Evolutionary conservation across 2,797 vertebrate species (phyloP).

Genomic region (Catamblyrhynchus diadema): DNA sequence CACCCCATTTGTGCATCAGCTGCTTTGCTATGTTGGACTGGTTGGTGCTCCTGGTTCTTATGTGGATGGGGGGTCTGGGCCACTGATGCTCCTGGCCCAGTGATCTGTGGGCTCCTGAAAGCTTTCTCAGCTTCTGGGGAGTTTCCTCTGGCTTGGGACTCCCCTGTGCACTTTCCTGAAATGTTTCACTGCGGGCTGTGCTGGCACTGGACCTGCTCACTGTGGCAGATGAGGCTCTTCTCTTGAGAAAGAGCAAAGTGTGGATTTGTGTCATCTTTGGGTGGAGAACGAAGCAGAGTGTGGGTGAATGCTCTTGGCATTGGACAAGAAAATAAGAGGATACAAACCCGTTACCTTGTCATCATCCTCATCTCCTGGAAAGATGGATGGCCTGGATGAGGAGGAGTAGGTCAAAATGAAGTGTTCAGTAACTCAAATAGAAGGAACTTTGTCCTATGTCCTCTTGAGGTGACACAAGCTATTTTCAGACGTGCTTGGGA

Average conservation of each 20-base stretch:
- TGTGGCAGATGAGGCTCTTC: background rate
- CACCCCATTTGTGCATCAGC: accelerated
- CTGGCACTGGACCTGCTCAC: background rate
- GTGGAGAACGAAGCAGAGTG: background rate
- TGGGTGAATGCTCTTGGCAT: background rate
- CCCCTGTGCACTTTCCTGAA: too few species aligned
- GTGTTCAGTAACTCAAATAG: background rate
- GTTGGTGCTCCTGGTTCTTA: background rate
- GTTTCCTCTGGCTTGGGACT: background rate
- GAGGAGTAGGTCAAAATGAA: background rate
- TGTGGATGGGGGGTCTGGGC: background rate
- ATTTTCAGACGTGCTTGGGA: accelerated
- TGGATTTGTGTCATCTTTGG: background rate
- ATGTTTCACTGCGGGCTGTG: background rate
- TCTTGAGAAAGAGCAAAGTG: background rate
- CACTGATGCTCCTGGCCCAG: accelerated
- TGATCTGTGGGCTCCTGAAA: background rate
- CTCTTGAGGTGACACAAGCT: background rate
- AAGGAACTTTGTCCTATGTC: background rate
- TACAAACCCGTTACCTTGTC: background rate
- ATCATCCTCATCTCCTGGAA: background rate
- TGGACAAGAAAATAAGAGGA: background rate
- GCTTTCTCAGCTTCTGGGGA: background rate
- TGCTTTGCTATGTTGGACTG: background rate
- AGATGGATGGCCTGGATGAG: background rate